phyloP scores from a whole-genome alignment of 2,113 vertebrate genomes.

The Junco hyemalis region DNA sequence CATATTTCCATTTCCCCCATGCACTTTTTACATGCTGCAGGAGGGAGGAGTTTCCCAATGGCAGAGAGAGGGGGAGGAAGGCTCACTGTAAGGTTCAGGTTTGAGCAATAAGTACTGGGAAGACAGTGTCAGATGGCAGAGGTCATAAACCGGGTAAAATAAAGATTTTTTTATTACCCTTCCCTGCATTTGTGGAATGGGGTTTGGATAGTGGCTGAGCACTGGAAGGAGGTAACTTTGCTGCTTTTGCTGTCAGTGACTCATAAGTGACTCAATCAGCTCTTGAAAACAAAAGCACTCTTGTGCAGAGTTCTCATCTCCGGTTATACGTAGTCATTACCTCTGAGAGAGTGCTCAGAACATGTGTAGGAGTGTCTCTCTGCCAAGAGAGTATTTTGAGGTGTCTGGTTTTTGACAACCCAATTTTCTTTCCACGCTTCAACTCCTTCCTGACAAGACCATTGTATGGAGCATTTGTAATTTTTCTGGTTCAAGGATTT shows the following conservation, averaged over 20 bases:
- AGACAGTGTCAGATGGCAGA: slow-evolving; percentile 43
- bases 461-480: background rate
- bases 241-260: background rate
- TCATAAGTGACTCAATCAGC: background rate
- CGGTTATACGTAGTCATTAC: background rate
- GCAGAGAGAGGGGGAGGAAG: background rate
- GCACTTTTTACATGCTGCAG: background rate
- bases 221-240: background rate
- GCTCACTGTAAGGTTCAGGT: background rate
- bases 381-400: background rate
- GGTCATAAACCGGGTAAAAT: slow-evolving; percentile 32
- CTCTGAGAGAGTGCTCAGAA: background rate
- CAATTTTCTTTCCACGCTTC: background rate
- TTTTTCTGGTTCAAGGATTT: background rate
- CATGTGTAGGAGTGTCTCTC: background rate
- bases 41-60: background rate
- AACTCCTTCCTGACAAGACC: background rate
- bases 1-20: background rate
- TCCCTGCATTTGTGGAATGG: background rate
- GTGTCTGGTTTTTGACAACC: background rate
- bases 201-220: background rate
- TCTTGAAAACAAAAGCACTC: background rate
- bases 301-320: background rate
- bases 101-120: slow-evolving; percentile 18
- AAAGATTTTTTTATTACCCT: background rate